Conservation (phyloP, 2,888 invertebrate genomes). For the Nomada goodeniana region DNA sequence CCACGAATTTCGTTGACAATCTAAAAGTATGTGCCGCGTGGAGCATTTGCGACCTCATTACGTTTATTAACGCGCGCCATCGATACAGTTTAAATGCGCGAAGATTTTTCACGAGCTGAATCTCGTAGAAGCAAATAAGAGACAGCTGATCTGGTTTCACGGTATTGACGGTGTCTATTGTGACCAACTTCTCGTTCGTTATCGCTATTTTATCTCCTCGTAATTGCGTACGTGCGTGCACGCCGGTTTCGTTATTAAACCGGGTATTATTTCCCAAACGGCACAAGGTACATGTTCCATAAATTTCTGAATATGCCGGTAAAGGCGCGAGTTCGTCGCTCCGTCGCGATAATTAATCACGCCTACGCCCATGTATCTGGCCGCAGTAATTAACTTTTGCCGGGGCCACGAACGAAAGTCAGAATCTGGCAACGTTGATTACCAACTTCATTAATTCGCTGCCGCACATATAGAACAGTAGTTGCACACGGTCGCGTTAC, state of each 20-base stretch:
- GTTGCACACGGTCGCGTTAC: conserved; percentile 45
- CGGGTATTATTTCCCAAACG: conserved; percentile 61
- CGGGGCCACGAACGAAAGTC: conserved; percentile 58
- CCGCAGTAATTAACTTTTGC: conserved; percentile 66
- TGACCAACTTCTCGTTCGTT: conserved; percentile 43
- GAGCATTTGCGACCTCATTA: not conserved
- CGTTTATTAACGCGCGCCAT: no score
- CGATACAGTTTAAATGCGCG: no score
- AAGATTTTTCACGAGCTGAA: no score
- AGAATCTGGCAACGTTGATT: conserved; percentile 66
- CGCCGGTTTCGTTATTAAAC: conserved; percentile 59
- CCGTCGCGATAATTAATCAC: conserved; percentile 63
- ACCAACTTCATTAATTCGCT: conserved; percentile 68
- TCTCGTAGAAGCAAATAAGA: not conserved
- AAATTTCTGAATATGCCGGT: conserved; percentile 63
- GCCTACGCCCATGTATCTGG: conserved; percentile 61
- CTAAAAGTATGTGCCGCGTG: not conserved
- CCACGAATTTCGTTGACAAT: not conserved
- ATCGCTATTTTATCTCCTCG: conserved; percentile 55
- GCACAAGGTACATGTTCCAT: conserved; percentile 59
- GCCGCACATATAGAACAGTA: conserved; percentile 47
- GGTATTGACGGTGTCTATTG: conserved; percentile 23
- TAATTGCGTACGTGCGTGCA: conserved; percentile 43
- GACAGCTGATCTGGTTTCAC: not conserved
- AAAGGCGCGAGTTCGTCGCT: conserved; percentile 65